Base-by-base conservation (phyloP, 2,888 invertebrate species). In the Spilarctia lutea region DNA sequence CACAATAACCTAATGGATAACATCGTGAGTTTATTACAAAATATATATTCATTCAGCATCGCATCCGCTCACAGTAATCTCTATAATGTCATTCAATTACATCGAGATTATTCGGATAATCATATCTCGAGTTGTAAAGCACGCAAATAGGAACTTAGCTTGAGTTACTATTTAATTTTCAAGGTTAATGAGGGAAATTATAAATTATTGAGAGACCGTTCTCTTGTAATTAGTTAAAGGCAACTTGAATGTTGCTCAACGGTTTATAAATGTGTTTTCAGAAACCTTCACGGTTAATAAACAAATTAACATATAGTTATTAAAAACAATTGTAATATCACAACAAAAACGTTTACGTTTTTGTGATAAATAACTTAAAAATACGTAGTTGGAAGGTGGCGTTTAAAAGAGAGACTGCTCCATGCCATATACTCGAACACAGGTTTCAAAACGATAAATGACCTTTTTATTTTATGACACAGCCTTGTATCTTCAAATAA, bases 81-180 rank as follows among this genome's bases (percentile, higher is more conserved):
- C 60, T n/a, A 33, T 35, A 10, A 27, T 60, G 70, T 70, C 70
- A 60, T 18, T 27, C 39, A 70, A 68, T 48, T 42, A n/a, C 18
- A 70, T 60, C n/a, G 30, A 60, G 60, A 60, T 39, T 27, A 16
- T 20, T 60, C 60, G 10, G 39, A 60, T 70, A 42, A 35, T 48
- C 24, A 52, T 69, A 69, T 56, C 52, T n/a, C 8, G 35, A 69
- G n/a, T 8, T 63, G 18, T 30, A 63, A 63, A 63, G 30, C 20
- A 30, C 7, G 30, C 30, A 30, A 63, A 63, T 30, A 27, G 18
- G 63, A 63, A 63, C 30, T 63, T 63, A 30, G 0, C 18, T 63
- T 30, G 18, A 63, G 18, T 63, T 30, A 30, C 30, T 18, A 30
- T 30, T 39, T 39, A 39, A 39, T 39, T 39, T 63, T 63, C 30